Base-by-base conservation (phyloP, 2,113 vertebrate species). In the Gadus macrocephalus region DNA sequence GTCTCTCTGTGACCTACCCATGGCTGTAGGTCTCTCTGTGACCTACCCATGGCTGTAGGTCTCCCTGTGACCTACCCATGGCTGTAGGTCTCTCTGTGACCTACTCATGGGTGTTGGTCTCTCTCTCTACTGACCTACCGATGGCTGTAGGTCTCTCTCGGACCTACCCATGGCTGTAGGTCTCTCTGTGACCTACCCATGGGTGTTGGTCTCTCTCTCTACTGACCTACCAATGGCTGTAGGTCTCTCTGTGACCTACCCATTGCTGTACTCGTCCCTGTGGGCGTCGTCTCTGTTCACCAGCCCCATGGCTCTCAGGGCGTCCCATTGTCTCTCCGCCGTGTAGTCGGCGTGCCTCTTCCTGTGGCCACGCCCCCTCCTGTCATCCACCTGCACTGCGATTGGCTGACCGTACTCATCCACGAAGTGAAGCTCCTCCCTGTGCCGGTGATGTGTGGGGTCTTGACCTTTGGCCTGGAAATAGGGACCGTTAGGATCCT, bases 341-440 rank as follows among this genome's bases (percentile, higher is more conserved):
- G 78, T 59, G 2, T 82, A 83, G 0, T 15, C 83, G 1, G 83
- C 78, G 15, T 70, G 25, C 56, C 74, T 58, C 72, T 77, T 80
- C 69, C 83, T 63, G 66, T 86, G 82, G 0, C 83, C 75, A 1
- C 12, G 81, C 11, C 78, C 82, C 68, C 76, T 76, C 20, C 77
- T 68, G 0, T 70, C 73, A 1, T 90, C 88, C 17, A 85, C 66
- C 71, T 87, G 86, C 71, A 89, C 63, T 0, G 72, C 71, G 67
- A 88, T 80, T 25, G 81, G 85, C 67, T 89, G 88, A 15, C 88
- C 88, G 11, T 86, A 90, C 67, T 89, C 81, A 1, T 90, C 87
- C 71, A 87, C 68, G 1, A 78, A 90, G 78, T 83, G 84, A 56
- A 86, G 66, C 71, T 89, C 85, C 60, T 86, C 84, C 1, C 69